Evolutionary conservation across 1,140 invertebrate genomes (phyloP), one percentile per base, ranked within the genome.

Genomic region (Drosophila ironensis): DNA sequence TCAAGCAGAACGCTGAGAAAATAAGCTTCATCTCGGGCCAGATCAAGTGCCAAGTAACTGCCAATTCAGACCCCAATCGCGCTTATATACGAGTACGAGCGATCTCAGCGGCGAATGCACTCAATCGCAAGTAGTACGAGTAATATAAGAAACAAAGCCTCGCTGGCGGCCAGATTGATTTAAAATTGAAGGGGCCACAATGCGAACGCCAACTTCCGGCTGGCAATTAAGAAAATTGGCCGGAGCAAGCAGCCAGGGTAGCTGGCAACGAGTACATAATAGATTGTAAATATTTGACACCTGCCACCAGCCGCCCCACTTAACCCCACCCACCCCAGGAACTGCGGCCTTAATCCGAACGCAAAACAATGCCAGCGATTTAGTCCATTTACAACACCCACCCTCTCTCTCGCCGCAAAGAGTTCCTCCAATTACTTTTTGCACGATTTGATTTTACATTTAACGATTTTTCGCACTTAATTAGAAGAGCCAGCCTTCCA

Each of bases 401-500:
- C 33, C 11, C 30, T 11, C 33, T 3, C 33, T 5, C 30, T 11
- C 30, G 7, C 38, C 45, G 24, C 25, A 50, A 70, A 59, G n/a
- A n/a, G 27, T 69, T 70, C 50, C 54, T 78, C 73, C 75, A 76
- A 77, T 88, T 89, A 88, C 81, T 82, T 77, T 81, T 87, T 73
- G 78, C 82, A 77, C 87, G 88, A 89, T 89, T 89, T 89, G 87
- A 89, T 89, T 89, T 89, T 87, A 88, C 88, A 89, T 86, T 89
- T 88, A 86, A 88, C 84, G 88, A 89, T 89, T 89, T 87, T 88
- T 89, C 88, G 88, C 88, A 89, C 88, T 89, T 89, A 89, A 89
- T 89, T 89, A 89, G 87, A 89, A 88, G 74, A n/a, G 9, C 19
- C 38, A n/a, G 38, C 17, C 1, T n/a, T n/a, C n/a, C n/a, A n/a